phyloP scores from a whole-genome alignment of 35 echinoderm and acorn worm genomes.

The Lytechinus pictus region DNA sequence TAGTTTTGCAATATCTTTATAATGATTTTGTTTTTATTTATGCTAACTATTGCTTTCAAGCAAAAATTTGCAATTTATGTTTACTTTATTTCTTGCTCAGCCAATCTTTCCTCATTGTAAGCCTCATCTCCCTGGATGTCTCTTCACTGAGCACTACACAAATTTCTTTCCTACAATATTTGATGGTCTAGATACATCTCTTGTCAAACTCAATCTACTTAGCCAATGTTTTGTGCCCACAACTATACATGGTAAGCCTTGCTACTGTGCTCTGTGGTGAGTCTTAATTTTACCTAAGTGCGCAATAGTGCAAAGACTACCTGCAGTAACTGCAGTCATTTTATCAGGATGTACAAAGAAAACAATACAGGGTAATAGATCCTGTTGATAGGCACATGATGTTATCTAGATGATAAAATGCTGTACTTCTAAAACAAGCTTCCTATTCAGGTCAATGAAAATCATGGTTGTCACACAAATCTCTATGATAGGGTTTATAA shows the following conservation, averaged over 20 bases:
- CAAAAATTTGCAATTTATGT: background rate
- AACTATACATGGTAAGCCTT: slow-evolving; percentile 20
- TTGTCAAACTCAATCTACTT: slow-evolving; percentile 64
- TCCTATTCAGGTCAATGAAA: too few relatives aligned
- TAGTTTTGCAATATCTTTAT: too few relatives aligned
- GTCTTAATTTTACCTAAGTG: background rate
- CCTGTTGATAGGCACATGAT: too few relatives aligned
- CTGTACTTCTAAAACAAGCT: too few relatives aligned
- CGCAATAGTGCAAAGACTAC: background rate
- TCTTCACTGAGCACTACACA: slow-evolving; percentile 49
- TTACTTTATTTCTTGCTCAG: background rate
- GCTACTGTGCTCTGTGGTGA: background rate
- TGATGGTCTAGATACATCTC: slow-evolving; percentile 71
- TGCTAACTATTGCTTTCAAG: too few relatives aligned
- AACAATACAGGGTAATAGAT: too few relatives aligned
- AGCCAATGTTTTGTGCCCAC: slow-evolving; percentile 29
- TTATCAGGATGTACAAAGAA: too few relatives aligned
- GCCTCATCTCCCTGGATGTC: slow-evolving; percentile 44
- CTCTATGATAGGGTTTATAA: too few relatives aligned
- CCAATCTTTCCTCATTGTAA: slow-evolving; percentile 24
- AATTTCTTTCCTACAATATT: slow-evolving; percentile 68
- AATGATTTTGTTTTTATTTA: too few relatives aligned
- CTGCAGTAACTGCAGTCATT: too few relatives aligned
- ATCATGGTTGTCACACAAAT: too few relatives aligned
- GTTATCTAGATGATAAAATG: too few relatives aligned